Conservation (phyloP, 2,113 vertebrate species). For the Perca fluviatilis region DNA sequence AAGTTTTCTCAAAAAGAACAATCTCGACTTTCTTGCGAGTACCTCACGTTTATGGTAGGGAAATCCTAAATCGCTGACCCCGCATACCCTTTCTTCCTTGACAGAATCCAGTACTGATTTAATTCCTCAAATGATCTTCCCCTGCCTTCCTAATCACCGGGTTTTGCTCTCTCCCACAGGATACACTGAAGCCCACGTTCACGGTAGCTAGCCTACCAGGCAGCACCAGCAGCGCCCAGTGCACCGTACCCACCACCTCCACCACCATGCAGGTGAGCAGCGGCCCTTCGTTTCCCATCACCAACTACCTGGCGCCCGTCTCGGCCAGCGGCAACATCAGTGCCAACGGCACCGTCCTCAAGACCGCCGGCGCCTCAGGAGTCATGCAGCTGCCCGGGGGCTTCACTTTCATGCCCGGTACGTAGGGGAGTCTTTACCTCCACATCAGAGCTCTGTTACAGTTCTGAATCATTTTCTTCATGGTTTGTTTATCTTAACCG, state of each 20-base stretch:
- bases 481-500: constrained; percentile 15
- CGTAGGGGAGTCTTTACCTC: constrained; percentile 40
- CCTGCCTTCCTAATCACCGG: not conserved
- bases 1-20: too few species aligned
- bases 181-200: constrained; percentile 94
- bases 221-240: constrained; percentile 88
- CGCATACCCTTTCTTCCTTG: not conserved
- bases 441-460: not conserved
- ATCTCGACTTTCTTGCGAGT: not conserved
- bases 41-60: not conserved
- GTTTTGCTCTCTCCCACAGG: constrained; percentile 80
- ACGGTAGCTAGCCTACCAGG: constrained; percentile 96
- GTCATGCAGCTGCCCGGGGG: constrained; percentile 96
- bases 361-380: constrained; percentile 89
- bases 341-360: constrained; percentile 96
- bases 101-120: not conserved
- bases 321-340: constrained; percentile 91
- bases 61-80: not conserved
- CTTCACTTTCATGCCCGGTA: constrained; percentile 98
- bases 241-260: constrained; percentile 94
- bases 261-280: constrained; percentile 99
- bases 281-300: constrained; percentile 95
- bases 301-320: constrained; percentile 96
- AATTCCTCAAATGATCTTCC: not conserved
- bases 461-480: not conserved